phyloP scores from a whole-genome alignment of 2,888 invertebrate genomes.

The Heliconius erato region DNA sequence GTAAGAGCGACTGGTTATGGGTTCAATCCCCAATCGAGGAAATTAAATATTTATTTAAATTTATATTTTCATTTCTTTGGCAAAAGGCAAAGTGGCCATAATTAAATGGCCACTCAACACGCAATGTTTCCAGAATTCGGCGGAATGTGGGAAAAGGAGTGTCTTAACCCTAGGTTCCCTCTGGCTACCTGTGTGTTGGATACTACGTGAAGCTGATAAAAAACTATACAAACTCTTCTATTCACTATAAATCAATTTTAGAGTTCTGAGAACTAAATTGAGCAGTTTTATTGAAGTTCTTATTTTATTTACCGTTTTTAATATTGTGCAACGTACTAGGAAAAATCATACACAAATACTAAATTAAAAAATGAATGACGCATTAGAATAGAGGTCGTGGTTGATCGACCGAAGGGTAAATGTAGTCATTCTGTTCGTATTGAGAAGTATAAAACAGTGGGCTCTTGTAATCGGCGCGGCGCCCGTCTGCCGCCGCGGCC shows the following conservation, averaged over 20 bases:
- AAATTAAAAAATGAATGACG: slow-evolving; percentile 47
- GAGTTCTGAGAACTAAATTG: background rate
- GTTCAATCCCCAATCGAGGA: too few relatives aligned
- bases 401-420: slow-evolving; percentile 61
- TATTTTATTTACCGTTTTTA: slow-evolving; percentile 5
- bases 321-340: background rate
- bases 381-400: slow-evolving; percentile 56
- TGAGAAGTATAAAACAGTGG: slow-evolving; percentile 70
- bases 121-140: too few relatives aligned
- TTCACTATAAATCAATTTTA: background rate
- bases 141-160: too few relatives aligned
- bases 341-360: slow-evolving; percentile 17
- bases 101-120: too few relatives aligned
- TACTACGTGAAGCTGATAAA: too few relatives aligned
- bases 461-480: slow-evolving; percentile 70
- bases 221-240: background rate
- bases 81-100: too few relatives aligned
- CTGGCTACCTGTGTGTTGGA: too few relatives aligned
- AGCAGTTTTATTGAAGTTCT: background rate
- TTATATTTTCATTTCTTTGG: too few relatives aligned
- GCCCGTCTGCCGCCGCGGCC: slow-evolving; percentile 65
- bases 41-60: too few relatives aligned
- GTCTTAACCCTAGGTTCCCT: too few relatives aligned
- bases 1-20: too few relatives aligned
- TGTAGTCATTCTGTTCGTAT: slow-evolving; percentile 66